Evolutionary conservation across 53 echinoderm and acorn worm genomes (phyloP).

Genomic region (Pentamera pediparva): DNA sequence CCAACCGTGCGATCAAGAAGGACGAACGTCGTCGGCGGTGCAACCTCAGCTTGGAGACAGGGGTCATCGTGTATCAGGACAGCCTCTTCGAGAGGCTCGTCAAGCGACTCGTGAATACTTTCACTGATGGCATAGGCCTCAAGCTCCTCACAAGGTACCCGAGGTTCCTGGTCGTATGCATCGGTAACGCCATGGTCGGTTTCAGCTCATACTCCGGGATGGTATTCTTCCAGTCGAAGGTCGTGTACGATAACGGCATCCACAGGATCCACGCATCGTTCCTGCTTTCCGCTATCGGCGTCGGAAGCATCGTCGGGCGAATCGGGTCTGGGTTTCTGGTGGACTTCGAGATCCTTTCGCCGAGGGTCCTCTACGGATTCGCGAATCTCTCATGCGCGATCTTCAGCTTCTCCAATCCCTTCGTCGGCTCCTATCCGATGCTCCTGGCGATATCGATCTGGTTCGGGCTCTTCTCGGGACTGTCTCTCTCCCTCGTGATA

Average conservation of each 20-base stretch:
- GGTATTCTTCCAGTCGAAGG: constrained; percentile 5
- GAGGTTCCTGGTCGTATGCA: constrained; percentile 1
- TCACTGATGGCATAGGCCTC: not conserved
- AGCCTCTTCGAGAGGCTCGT: not conserved
- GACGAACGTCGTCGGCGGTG: not conserved
- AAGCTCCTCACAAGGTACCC: not conserved
- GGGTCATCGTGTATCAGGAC: not conserved
- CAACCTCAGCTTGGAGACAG: not conserved
- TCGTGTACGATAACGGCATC: constrained; percentile 2
- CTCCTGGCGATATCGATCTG: constrained; percentile 1
- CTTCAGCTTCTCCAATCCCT: constrained; percentile 23
- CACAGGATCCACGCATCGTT: constrained; percentile 1
- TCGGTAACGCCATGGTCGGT: not conserved
- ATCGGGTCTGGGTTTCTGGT: not conserved
- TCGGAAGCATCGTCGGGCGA: constrained; percentile 12
- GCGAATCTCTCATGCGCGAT: constrained; percentile 7
- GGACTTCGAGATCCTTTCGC: not conserved
- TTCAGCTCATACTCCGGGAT: not conserved
- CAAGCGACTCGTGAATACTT: not conserved
- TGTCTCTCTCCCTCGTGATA: not conserved
- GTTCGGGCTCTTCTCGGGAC: constrained; percentile 14
- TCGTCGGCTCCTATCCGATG: not conserved
- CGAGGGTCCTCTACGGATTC: not conserved
- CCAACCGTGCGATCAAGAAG: not conserved
- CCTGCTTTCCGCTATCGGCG: constrained; percentile 4